Conservation (phyloP, 2,797 vertebrate genomes). For the Galagoides demidoff region DNA sequence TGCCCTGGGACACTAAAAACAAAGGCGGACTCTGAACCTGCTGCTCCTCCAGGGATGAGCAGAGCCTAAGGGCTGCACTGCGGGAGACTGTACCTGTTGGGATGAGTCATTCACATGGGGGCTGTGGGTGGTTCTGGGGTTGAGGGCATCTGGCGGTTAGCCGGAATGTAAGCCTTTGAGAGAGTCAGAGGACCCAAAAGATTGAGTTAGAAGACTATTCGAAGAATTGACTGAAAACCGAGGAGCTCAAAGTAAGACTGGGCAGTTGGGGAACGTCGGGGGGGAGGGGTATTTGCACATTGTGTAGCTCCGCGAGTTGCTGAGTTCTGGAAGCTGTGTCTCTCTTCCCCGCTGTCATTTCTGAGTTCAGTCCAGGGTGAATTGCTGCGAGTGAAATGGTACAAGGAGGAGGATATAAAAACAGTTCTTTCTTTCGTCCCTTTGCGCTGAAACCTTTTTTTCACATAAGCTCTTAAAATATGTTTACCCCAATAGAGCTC, state of each 20-base stretch:
- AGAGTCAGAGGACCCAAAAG: neutral
- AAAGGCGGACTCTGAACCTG: neutral
- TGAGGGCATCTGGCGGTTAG: neutral
- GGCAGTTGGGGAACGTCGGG: neutral
- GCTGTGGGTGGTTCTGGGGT: neutral
- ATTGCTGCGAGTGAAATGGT: neutral
- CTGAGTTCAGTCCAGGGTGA: neutral
- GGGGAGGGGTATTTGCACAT: neutral
- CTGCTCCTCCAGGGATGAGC: neutral
- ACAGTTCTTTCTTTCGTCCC: slow-evolving; percentile 21
- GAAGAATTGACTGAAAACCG: slow-evolving; percentile 22
- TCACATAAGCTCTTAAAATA: slow-evolving; percentile 40
- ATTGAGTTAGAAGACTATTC: neutral
- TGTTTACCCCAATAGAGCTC: neutral
- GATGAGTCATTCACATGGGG: neutral
- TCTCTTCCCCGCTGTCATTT: slow-evolving; percentile 25
- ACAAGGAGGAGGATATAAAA: slow-evolving; percentile 1
- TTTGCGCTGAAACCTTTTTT: neutral
- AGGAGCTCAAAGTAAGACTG: slow-evolving; percentile 1
- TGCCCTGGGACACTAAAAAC: neutral
- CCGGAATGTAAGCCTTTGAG: neutral
- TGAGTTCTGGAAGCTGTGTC: neutral
- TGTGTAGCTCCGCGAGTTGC: neutral
- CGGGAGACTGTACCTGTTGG: neutral
- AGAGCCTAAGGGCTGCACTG: neutral